Percentiles rank a stretch among this genome's conserved stretches.
Evolutionary conservation across 1,140 invertebrate species (phyloP).

Genomic region (Ceratina japonica): DNA sequence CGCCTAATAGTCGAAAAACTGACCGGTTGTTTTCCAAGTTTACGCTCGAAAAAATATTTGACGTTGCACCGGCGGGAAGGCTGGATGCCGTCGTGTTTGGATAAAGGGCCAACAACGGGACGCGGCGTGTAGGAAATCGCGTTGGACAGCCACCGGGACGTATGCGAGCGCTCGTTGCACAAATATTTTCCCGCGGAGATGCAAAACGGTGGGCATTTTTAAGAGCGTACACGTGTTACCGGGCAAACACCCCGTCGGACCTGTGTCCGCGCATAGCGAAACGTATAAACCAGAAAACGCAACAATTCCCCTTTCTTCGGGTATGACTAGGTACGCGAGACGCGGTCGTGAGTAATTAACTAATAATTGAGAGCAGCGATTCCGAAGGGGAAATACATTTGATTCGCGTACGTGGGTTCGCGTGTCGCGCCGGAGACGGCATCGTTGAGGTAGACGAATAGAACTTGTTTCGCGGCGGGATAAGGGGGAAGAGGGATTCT

Average conservation of each 20-base stretch:
- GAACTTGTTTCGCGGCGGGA: not conserved
- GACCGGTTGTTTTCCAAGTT: slow-evolving; percentile 28
- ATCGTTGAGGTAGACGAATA: slow-evolving; percentile 35
- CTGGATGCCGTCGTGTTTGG: slow-evolving; percentile 15
- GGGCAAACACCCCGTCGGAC: not conserved
- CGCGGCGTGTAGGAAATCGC: not conserved
- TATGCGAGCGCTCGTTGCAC: not conserved
- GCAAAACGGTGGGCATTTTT: slow-evolving; percentile 27
- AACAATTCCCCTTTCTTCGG: not conserved
- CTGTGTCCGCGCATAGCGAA: no score
- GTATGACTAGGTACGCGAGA: not conserved
- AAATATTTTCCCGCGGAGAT: slow-evolving; percentile 40
- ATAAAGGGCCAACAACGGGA: slow-evolving; percentile 12
- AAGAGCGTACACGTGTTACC: slow-evolving; percentile 9
- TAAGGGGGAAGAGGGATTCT: slow-evolving; percentile 12
- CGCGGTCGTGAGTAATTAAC: slow-evolving; percentile 9
- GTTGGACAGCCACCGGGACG: not conserved
- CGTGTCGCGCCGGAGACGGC: slow-evolving; percentile 1
- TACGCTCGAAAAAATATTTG: slow-evolving; percentile 39
- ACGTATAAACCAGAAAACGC: not conserved
- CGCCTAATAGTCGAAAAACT: slow-evolving; percentile 21
- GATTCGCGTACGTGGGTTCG: not conserved
- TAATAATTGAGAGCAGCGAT: slow-evolving; percentile 10
- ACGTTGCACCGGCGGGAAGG: not conserved
- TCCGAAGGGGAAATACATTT: not conserved